Percentiles rank a stretch among this genome's conserved stretches.
These are phyloP conservation scores for Myrmophylax atrothorax DNA, from an alignment of 2,113 vertebrate genomes.

Conservation along the genomic window DNA sequence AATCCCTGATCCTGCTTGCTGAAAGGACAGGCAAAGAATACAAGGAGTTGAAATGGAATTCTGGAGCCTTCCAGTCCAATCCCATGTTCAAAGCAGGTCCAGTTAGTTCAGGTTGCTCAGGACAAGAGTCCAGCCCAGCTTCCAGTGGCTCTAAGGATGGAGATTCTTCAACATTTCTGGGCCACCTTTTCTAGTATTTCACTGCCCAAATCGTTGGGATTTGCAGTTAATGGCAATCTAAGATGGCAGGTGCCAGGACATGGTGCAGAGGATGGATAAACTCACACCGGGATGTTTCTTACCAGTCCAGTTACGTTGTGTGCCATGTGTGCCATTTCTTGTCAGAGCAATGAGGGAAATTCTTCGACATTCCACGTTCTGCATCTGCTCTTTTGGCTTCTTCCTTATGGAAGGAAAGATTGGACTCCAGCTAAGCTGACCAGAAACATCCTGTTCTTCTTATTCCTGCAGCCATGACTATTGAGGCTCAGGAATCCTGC, in stretches of 20 bases:
- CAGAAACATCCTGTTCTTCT: neutral
- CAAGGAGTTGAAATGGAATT: neutral
- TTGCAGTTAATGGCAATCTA: neutral
- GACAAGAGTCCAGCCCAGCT: neutral
- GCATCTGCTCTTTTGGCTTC: slow-evolving; percentile 7
- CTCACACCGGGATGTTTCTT: neutral
- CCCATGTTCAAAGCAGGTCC: accelerated
- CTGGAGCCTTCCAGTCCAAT: neutral
- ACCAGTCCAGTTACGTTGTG: neutral
- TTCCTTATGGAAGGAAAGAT: neutral
- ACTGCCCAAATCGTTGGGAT: neutral
- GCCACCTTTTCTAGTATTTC: neutral
- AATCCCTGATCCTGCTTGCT: neutral
- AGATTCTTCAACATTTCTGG: neutral
- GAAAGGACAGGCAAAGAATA: neutral
- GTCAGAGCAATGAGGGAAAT: neutral
- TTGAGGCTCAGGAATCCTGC: accelerated
- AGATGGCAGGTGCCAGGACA: neutral
- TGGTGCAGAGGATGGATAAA: neutral
- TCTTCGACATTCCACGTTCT: neutral
- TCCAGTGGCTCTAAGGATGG: neutral
- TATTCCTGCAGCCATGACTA: neutral
- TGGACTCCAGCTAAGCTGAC: neutral
- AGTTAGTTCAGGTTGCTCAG: neutral
- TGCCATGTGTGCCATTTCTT: neutral